phyloP scores from a whole-genome alignment of 2,113 vertebrate genomes.

The Aleadryas rufinucha region DNA sequence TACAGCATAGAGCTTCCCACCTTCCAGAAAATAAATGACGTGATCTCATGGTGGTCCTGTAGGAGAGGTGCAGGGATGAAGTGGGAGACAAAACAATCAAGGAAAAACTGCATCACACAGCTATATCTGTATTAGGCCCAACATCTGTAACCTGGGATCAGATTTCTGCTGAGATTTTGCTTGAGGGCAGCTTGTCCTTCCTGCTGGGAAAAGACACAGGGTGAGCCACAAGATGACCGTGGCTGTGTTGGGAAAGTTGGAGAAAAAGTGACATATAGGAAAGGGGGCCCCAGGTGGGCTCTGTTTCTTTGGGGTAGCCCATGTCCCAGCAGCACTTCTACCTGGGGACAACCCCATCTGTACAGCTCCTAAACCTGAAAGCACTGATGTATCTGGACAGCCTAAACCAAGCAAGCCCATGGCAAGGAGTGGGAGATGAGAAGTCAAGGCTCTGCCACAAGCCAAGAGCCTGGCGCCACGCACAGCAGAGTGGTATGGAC shows the following conservation, averaged over 20 bases:
- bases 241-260: background rate
- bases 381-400: background rate
- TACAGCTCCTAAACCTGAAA: background rate
- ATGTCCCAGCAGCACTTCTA: background rate
- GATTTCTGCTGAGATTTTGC: background rate
- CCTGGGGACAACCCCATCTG: background rate
- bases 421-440: background rate
- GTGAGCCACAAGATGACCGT: background rate
- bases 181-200: background rate
- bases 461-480: fast-evolving
- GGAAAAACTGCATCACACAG: background rate
- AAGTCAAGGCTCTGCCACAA: background rate
- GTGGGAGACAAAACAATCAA: background rate
- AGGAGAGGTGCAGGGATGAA: background rate
- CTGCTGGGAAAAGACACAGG: background rate
- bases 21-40: background rate
- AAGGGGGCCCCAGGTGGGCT: fast-evolving
- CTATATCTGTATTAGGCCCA: background rate
- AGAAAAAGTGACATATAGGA: fast-evolving
- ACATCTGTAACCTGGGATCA: background rate
- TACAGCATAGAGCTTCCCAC: background rate
- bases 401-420: background rate
- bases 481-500: background rate
- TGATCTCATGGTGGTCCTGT: background rate
- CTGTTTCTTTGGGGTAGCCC: background rate